Conservation (phyloP, 2,113 vertebrate species). For the Saccopteryx leptura region DNA sequence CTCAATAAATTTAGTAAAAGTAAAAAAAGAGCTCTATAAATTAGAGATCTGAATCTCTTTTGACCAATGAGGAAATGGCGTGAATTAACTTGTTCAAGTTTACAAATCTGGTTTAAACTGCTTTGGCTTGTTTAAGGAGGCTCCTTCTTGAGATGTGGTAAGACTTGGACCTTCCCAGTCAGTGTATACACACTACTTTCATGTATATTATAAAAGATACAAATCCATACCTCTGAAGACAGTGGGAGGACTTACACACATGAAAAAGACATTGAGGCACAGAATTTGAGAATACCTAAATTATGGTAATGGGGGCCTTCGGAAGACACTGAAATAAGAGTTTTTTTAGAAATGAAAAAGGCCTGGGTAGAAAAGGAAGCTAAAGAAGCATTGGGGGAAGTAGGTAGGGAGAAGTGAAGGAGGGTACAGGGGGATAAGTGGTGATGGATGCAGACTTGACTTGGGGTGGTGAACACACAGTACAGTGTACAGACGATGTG, state of each 20-base stretch:
- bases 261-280: background rate
- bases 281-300: background rate
- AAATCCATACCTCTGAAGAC: background rate
- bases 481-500: too few relatives aligned
- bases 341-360: background rate
- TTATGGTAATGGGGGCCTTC: background rate
- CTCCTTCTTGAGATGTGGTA: background rate
- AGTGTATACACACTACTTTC: background rate
- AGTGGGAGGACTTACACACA: background rate
- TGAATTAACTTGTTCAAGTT: conserved; percentile 31
- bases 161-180: background rate
- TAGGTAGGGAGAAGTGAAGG: too few relatives aligned
- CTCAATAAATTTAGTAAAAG: too few relatives aligned
- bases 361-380: background rate
- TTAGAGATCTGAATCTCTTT: background rate
- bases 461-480: too few relatives aligned
- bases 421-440: too few relatives aligned
- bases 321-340: background rate
- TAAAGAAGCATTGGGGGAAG: too few relatives aligned
- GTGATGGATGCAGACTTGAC: too few relatives aligned
- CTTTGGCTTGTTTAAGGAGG: background rate
- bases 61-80: background rate
- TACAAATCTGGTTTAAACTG: background rate
- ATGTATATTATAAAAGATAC: background rate
- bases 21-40: background rate